Evolutionary conservation across 2,113 vertebrate genomes (phyloP), one percentile per base, ranked within the genome.

Genomic region (human (Homo sapiens)): DNA sequence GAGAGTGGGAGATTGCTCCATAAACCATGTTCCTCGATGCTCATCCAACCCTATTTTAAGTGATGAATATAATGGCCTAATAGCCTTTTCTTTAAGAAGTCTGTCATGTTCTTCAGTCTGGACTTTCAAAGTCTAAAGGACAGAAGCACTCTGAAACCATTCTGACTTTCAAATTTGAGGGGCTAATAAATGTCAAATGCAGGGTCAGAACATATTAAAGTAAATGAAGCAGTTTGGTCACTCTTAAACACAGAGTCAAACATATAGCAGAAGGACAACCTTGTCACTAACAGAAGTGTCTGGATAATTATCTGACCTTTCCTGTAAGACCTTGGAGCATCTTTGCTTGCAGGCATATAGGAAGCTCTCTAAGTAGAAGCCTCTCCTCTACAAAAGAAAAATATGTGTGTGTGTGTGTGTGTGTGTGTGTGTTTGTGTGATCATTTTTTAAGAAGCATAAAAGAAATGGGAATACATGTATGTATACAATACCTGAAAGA

Each of bases 11-110:
- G 96, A 97, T 96, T 92, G 80, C 57, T 66, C 83, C 93, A 95
- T 97, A 97, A 98, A 96, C 75, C 84, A 96, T 85, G 80, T 73
- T 92, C 64, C 87, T 55, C 52, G 7, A 57, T 92, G 93, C 64
- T 92, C 95, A 97, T 84, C 89, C 80, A 95, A 95, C 93, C 43
- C 64, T 96, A 25, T 38, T 96, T 83, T 80, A 93, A 94, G 90
- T 81, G 61, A 94, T 48, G 57, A 92, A 92, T 93, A 10, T 61
- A 92, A 90, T 73, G 52, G 45, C 48, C 68, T 66, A 96, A 92
- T 30, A 80, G 38, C 45, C 87, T 96, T 89, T 90, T 76, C 72
- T 91, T 94, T 68, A 75, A 80, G 57, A 94, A 96, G 35, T 83
- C 35, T 84, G 82, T 94, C 55, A 84, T 68, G 57, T 14, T 68